Evolutionary conservation across 1,140 invertebrate species (phyloP).

Genomic region (Hylaeus anthracinus): DNA sequence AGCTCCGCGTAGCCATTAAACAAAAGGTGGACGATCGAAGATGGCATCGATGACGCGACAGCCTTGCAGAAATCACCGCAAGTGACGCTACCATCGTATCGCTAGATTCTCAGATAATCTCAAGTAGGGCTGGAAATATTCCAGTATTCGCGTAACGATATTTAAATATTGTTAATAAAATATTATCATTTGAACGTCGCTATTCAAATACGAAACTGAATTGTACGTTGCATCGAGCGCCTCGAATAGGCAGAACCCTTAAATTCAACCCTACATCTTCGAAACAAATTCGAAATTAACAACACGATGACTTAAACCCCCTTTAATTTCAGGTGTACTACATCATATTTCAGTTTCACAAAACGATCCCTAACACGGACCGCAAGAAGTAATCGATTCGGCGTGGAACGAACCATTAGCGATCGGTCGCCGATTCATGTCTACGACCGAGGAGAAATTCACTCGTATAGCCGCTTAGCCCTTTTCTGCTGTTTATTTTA

Average conservation of each 20-base stretch:
- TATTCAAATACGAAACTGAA: too few species aligned
- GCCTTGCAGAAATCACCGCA: not conserved
- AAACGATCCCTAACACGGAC: too few species aligned
- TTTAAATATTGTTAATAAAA: too few species aligned
- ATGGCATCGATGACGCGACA: conserved; percentile 20
- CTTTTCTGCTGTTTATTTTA: conserved; percentile 44
- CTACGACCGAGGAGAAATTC: not conserved
- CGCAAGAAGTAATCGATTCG: too few species aligned
- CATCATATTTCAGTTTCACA: too few species aligned
- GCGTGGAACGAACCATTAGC: not conserved
- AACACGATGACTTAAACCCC: not conserved
- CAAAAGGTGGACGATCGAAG: conserved; percentile 51
- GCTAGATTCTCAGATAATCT: not conserved
- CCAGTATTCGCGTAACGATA: too few species aligned
- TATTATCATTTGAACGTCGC: too few species aligned
- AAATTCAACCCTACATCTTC: too few species aligned
- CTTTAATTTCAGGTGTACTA: too few species aligned
- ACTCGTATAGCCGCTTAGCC: not conserved
- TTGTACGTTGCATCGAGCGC: too few species aligned
- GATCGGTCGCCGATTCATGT: too few species aligned
- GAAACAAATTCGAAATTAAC: not conserved
- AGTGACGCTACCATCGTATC: not conserved
- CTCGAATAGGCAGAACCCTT: too few species aligned
- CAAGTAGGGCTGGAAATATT: not conserved
- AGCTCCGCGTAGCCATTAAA: conserved; percentile 47